Evolutionary conservation across 2,888 invertebrate genomes (phyloP).

Genomic region (Tinea pellionella): DNA sequence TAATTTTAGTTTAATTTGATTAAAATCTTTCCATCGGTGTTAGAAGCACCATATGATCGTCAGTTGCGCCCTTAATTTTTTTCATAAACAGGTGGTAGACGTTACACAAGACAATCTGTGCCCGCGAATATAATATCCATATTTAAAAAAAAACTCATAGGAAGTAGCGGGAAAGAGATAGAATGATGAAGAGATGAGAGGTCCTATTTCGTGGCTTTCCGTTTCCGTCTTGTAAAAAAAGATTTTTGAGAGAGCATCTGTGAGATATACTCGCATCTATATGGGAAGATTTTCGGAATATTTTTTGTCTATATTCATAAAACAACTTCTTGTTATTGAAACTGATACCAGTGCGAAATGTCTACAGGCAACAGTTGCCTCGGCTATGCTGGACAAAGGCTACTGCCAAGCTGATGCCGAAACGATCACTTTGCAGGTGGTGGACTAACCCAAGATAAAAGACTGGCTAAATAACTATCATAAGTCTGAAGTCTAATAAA

Average conservation of each 20-base stretch:
- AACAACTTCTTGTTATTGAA: no score
- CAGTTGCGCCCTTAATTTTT: slow-evolving; percentile 45
- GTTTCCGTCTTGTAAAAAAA: slow-evolving; percentile 63
- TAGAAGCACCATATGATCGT: slow-evolving; percentile 44
- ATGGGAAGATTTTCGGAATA: slow-evolving; percentile 35
- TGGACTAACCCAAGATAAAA: no score
- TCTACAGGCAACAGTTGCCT: no score
- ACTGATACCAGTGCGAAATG: no score
- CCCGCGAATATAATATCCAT: slow-evolving; percentile 41
- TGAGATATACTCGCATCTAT: slow-evolving; percentile 39
- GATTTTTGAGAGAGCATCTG: slow-evolving; percentile 45
- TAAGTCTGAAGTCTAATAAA: no score
- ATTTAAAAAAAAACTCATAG: slow-evolving; percentile 6
- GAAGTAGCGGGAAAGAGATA: slow-evolving; percentile 27
- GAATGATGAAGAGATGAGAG: slow-evolving; percentile 30
- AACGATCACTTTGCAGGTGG: no score
- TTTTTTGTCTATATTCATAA: not conserved
- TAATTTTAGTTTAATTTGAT: not conserved
- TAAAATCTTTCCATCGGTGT: not conserved
- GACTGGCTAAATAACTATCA: no score
- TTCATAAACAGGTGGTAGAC: slow-evolving; percentile 47
- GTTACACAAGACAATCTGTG: slow-evolving; percentile 46
- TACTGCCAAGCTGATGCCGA: no score
- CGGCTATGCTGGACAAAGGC: no score
- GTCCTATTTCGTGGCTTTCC: slow-evolving; percentile 45